Evolutionary conservation across 2,113 vertebrate genomes (phyloP).

Genomic region (Catharus fuscescens): DNA sequence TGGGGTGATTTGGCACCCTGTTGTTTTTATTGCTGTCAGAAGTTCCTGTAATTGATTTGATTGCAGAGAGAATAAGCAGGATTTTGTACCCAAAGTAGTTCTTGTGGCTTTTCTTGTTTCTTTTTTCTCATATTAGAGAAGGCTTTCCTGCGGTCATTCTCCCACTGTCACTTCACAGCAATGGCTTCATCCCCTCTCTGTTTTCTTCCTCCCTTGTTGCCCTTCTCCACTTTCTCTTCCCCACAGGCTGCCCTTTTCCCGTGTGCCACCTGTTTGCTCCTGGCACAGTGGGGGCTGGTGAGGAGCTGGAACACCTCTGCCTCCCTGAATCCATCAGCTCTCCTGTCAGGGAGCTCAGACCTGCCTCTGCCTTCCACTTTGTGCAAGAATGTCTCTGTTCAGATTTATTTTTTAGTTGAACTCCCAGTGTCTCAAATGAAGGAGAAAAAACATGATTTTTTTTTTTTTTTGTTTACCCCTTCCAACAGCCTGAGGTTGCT

Average conservation of each 20-base stretch:
- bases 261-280: not conserved
- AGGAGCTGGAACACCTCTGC: not conserved
- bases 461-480: not conserved
- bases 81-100: not conserved
- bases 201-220: not conserved
- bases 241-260: not conserved
- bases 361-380: not conserved
- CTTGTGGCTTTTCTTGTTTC: not conserved
- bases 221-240: not conserved
- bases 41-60: not conserved
- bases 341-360: not conserved
- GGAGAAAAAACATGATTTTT: not conserved
- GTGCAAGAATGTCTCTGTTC: not conserved
- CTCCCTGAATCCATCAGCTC: not conserved
- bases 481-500: not conserved
- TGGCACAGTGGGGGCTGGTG: fast-evolving
- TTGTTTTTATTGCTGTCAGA: not conserved
- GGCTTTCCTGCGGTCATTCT: not conserved
- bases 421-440: not conserved
- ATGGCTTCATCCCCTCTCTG: not conserved
- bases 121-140: not conserved
- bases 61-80: not conserved
- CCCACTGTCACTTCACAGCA: not conserved
- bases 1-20: not conserved
- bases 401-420: not conserved